A percentile compares a stretch with the other conserved stretches of the same genome.
Conservation (phyloP, 2,888 invertebrate species). For the Thecophora atra region DNA sequence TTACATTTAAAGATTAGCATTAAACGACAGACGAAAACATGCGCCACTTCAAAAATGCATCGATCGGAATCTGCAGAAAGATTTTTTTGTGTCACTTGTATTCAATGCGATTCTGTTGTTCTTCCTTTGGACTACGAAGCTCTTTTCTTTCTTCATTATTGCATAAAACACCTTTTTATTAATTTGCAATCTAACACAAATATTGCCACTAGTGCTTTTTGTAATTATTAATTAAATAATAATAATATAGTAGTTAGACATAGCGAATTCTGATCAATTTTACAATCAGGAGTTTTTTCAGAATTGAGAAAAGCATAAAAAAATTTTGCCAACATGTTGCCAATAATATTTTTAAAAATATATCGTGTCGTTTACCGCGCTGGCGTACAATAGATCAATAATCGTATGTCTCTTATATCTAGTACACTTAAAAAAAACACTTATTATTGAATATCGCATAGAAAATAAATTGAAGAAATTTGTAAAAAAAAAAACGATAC, state of each 20-base stretch:
- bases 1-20: not conserved
- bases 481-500: conserved; percentile 9
- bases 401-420: not conserved
- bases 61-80: not conserved
- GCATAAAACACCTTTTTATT: conserved; percentile 7
- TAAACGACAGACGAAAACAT: not conserved
- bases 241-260: conserved; percentile 28
- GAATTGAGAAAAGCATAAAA: conserved; percentile 26
- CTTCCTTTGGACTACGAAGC: not conserved
- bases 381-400: not conserved
- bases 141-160: not conserved
- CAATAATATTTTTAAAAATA: conserved; percentile 49
- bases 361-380: conserved; percentile 23
- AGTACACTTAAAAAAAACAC: no score
- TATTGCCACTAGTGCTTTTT: conserved; percentile 64
- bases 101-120: no score
- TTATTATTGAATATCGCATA: conserved; percentile 9
- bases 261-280: conserved; percentile 20
- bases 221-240: conserved; percentile 58
- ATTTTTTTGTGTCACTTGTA: no score
- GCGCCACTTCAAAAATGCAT: conserved; percentile 2
- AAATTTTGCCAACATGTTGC: conserved; percentile 57
- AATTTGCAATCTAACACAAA: conserved; percentile 40
- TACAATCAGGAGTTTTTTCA: conserved; percentile 36
- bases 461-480: conserved; percentile 17